Evolutionary conservation across 2,888 invertebrate genomes (phyloP), one percentile per base, ranked within the genome.

Genomic region (Osmoderma eremita): DNA sequence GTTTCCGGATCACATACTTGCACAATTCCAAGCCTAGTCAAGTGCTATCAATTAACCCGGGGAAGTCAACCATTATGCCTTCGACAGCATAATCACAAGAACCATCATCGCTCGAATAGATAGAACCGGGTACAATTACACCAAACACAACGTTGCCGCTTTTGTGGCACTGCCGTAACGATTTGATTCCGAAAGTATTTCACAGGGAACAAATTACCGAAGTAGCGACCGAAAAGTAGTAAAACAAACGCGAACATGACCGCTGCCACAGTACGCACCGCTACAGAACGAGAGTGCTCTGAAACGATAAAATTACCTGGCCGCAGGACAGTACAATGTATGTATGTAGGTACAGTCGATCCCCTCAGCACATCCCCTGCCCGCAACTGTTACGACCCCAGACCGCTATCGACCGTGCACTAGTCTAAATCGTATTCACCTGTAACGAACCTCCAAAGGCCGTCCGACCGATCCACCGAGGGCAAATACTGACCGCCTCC

Each of bases 101-200:
- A 56, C 22, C 18, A 56, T 41, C 41, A 56, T 56, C 41, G 42
- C 22, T 56, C 22, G 56, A 20, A 10, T n/a, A 56, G 56, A 61
- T 45, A 45, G 24, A 24, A 30, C 45, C 22, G 13, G 3, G 10
- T 1, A 30, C 17, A 17, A 12, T 15, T 10, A 15, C n/a, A 38
- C 45, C 45, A 36, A 45, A 30, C 13, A 30, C 3, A 24, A 61
- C 45, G 45, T 61, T 61, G 45, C 17, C 24, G 15, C 15, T 30
- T 3, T 6, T 10, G 36, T 24, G 18, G 42, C 8, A 58, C 42
- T 58, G 15, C 42, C 51, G 54, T 36, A 50, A 61, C 58, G 65
- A 66, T 66, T 61, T 58, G 42, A 66, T 66, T 66, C 61, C 42
- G 50, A 66, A 66, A 61, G 50, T 66, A 66, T 66, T 66, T 50